A percentile compares a stretch with the other conserved stretches of the same genome.
These are phyloP conservation scores for Shargacucullia verbasci DNA, from an alignment of 2,888 invertebrate genomes.

Conservation along the genomic window DNA sequence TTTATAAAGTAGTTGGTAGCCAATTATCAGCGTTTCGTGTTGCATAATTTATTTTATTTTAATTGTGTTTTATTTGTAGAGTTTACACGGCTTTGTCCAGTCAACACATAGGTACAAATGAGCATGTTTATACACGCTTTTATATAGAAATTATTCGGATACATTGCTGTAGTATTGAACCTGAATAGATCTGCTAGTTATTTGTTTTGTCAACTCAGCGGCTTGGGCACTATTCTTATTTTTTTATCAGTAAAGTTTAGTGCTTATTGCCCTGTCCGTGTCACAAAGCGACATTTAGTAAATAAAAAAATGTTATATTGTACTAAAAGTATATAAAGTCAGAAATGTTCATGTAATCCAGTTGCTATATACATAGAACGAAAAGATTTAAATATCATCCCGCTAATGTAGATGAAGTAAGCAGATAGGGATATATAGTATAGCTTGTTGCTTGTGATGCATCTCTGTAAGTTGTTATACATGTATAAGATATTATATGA, in stretches of 20 bases:
- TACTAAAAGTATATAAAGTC: constrained; percentile 53
- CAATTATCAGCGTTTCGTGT: constrained; percentile 76
- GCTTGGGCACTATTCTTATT: constrained; percentile 49
- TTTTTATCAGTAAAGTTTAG: constrained; percentile 52
- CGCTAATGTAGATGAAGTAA: constrained; percentile 23
- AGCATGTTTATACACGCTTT: constrained; percentile 65
- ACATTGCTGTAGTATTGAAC: constrained; percentile 37
- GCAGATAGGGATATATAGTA: constrained; percentile 29
- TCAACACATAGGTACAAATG: constrained; percentile 48
- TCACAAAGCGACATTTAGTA: constrained; percentile 63
- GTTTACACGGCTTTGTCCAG: constrained; percentile 79
- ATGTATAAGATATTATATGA: constrained; percentile 81
- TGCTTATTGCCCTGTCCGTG: constrained; percentile 54
- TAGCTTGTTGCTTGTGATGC: constrained; percentile 72
- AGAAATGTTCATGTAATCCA: constrained; percentile 30
- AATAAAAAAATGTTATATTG: constrained; percentile 43
- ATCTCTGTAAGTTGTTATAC: constrained; percentile 81
- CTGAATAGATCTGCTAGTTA: constrained; percentile 84
- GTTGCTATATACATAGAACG: constrained; percentile 26
- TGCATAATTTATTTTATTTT: constrained; percentile 86
- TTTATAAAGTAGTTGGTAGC: constrained; percentile 62
- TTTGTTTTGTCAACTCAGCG: constrained; percentile 62
- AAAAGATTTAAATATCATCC: constrained; percentile 26
- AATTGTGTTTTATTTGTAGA: constrained; percentile 78
- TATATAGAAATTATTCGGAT: constrained; percentile 24